Evolutionary conservation across 2,113 vertebrate genomes (phyloP), one percentile per base, ranked within the genome.

Genomic region (Bubalus kerabau): DNA sequence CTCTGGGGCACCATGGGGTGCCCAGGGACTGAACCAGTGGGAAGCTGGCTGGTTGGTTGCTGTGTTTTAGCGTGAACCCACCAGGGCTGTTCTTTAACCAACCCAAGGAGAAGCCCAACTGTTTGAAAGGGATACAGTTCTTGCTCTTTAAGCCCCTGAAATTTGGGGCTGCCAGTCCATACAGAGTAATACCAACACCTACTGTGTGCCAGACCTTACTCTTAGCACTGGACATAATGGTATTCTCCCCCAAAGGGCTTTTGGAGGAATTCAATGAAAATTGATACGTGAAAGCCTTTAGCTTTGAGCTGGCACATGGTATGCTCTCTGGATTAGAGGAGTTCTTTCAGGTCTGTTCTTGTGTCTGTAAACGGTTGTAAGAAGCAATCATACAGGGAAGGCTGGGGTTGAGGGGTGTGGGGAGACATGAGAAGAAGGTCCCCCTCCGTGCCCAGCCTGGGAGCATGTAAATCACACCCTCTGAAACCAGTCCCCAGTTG

Each of bases 371-470:
- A 60, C 3, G 46, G 56, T 59, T 23, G 9, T 6, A 52, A 91
- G 40, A 17, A 91, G 26, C 32, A 67, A n/a, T 80, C 32, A 6
- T 8, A 5, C 23, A 40, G 82, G 30, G 40, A 8, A 32, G 76
- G 50, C 93, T 60, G 21, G 90, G 52, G 32, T 23, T 32, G 84
- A 6, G 13, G 4, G 14, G 16, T 24, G 13, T 0, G 43, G 71
- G 26, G 71, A 7, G 17, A 48, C 15, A 64, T 15, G 32, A 6
- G 62, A 57, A 83, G 46, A 60, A 57, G 56, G 36, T 30, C 43
- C 14, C 50, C 43, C 60, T 0, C 3, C 30, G 3, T 0, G 1
- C 64, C 59, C 26, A 87, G 78, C 43, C 50, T 2, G 32, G 50
- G 52, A 24, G 76, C 62, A 6, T 14, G 46, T 6, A 10, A 36